Conservation (phyloP, 2,113 vertebrate genomes). For the Loxodonta africana region DNA sequence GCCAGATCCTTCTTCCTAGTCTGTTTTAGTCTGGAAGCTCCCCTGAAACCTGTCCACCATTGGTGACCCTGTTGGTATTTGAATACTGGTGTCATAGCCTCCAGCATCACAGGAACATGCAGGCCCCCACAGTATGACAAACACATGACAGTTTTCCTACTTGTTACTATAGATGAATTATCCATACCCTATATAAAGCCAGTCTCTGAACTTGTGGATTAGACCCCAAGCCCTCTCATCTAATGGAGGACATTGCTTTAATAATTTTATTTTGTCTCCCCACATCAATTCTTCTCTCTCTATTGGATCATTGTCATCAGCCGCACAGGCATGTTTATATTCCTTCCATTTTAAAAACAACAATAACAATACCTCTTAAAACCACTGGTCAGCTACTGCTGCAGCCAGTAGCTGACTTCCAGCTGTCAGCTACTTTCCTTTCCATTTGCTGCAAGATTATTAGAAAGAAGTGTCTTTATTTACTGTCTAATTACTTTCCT, state of each 20-base stretch:
- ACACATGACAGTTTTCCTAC: background rate
- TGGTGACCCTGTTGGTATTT: no score
- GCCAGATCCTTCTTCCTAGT: no score
- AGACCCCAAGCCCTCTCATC: background rate
- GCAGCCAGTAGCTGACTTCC: no score
- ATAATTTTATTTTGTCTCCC: background rate
- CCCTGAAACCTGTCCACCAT: no score
- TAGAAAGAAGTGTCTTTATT: background rate
- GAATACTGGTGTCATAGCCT: no score
- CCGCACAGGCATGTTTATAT: background rate
- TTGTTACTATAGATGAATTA: background rate
- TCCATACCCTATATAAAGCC: background rate
- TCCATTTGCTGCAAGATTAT: background rate
- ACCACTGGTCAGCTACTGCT: background rate
- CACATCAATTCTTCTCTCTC: background rate
- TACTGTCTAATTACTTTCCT: background rate
- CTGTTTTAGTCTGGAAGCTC: no score
- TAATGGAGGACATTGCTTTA: background rate
- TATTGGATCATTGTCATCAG: background rate
- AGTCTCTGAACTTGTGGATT: background rate
- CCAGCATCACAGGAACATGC: no score
- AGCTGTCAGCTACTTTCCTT: conserved; percentile 1
- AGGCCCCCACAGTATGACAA: no score
- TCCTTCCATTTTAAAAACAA: background rate
- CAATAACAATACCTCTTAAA: background rate